phyloP scores from a whole-genome alignment of 2,888 invertebrate genomes.

The Microplitis deprimator region DNA sequence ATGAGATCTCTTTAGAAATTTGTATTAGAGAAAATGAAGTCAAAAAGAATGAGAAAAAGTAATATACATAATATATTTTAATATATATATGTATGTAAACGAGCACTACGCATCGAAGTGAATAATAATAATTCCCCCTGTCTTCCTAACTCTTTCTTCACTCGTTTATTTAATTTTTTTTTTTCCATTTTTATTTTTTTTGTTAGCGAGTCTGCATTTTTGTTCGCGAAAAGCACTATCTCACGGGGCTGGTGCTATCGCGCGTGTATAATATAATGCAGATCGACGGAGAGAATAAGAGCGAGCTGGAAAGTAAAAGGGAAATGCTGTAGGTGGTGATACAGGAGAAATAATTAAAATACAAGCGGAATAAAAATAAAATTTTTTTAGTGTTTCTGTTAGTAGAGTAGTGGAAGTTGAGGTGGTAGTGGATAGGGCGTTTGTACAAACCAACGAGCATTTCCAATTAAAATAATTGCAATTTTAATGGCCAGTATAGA shows the following conservation, averaged over 20 bases:
- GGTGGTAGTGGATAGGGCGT: neutral
- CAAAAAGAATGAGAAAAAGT: neutral
- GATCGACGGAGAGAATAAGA: constrained; percentile 5
- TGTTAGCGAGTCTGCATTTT: neutral
- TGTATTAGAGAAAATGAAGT: neutral
- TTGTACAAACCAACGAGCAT: constrained; percentile 10
- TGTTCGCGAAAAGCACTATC: neutral
- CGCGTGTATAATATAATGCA: constrained; percentile 12
- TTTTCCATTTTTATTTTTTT: constrained; percentile 1
- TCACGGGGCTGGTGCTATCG: neutral
- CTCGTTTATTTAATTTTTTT: constrained; percentile 3
- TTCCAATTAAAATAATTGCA: constrained; percentile 28
- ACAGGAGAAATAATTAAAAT: constrained; percentile 21
- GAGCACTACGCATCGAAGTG: neutral
- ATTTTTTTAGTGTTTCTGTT: constrained; percentile 4
- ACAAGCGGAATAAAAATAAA: neutral
- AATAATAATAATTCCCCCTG: neutral
- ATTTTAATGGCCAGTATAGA: constrained; percentile 17
- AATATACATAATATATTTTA: neutral
- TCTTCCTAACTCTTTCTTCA: neutral
- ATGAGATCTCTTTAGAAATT: neutral
- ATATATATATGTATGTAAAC: neutral
- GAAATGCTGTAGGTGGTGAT: neutral
- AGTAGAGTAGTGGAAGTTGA: neutral
- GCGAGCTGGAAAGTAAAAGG: neutral